Evolutionary conservation across 1,140 invertebrate species (phyloP).

Genomic region (Drosophila mauritiana): DNA sequence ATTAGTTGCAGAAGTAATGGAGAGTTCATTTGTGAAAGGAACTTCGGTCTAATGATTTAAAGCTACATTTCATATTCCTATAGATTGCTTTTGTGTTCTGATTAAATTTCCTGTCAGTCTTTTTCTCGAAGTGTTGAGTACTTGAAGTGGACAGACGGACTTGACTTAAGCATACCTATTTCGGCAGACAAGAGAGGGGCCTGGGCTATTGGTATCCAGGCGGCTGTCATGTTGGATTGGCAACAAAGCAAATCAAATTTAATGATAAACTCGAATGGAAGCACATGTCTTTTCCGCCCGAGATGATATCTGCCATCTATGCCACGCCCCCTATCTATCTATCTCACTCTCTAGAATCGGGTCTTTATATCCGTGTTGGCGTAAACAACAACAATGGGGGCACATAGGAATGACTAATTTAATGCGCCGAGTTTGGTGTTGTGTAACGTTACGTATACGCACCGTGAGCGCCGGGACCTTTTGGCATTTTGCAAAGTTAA

Average conservation of each 20-base stretch:
- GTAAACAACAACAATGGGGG: conserved; percentile 51
- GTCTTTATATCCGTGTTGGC: conserved; percentile 23
- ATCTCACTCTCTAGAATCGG: background rate
- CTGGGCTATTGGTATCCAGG: background rate
- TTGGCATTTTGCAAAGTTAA: conserved; percentile 61
- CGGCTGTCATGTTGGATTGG: conserved; percentile 43
- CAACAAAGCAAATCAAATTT: conserved; percentile 80
- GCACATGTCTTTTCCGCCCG: conserved; percentile 73
- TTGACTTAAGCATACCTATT: conserved; percentile 33
- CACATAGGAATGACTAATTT: conserved; percentile 68
- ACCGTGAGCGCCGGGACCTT: conserved; percentile 34
- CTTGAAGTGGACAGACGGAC: conserved; percentile 23
- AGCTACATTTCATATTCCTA: too few relatives aligned
- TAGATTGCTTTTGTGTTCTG: too few relatives aligned
- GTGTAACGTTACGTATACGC: conserved; percentile 52
- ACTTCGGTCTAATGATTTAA: too few relatives aligned
- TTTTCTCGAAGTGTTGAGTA: conserved; percentile 12
- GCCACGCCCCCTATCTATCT: background rate
- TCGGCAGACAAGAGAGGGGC: conserved; percentile 5
- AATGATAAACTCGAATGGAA: conserved; percentile 74
- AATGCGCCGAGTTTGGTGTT: conserved; percentile 35
- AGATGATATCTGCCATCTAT: conserved; percentile 29
- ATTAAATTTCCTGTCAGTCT: too few relatives aligned
- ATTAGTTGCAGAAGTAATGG: background rate
- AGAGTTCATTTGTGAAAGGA: too few relatives aligned